Evolutionary conservation across 2,888 invertebrate species (phyloP), one percentile per base, ranked within the genome.

Genomic region (Monochamus alternatus): DNA sequence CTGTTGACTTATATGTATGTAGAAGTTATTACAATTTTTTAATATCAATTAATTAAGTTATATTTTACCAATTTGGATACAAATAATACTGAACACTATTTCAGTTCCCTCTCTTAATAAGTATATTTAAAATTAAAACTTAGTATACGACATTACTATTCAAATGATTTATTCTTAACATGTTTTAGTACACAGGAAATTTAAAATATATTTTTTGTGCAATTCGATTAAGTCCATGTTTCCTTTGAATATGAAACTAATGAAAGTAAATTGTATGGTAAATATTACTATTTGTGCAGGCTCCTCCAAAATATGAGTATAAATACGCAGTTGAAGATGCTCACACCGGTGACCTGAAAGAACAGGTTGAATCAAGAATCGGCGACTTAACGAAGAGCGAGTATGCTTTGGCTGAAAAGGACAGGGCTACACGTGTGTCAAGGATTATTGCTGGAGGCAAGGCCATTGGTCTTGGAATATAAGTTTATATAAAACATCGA

Each of bases 341-440:
- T 31, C 81, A 83, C 69, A 83, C 83, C 43, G 82, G 82, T 5
- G 83, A 83, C 59, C 74, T 69, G n/a, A 83, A 83, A 71, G 76
- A 82, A 70, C 82, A 83, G 70, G 60, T 75, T 12, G 83, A 83
- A 77, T 77, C 73, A 14, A 79, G 83, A 51, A 70, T 80, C 7
- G 81, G 80, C 7, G 83, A 82, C 66, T 66, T 78, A 1, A 81
- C 81, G 10, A 79, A 81, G 68, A 78, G 91, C 9, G 82, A 83
- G 7, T 85, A 91, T 86, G 89, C 90, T 0, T 86, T 91, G 70
- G 89, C 90, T 47, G 90, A 91, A 85, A 90, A 91, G 52, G 91
- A 91, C 78, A 91, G 91, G 77, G 90, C 90, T 80, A 87, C 90
- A 60, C 90, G 91, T 5, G 60, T 60, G 31, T 60, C 31, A 32